Conservation (phyloP, 30 jellyfish, hydroid and myxozoan species). For the Catostylus mosaicus region DNA sequence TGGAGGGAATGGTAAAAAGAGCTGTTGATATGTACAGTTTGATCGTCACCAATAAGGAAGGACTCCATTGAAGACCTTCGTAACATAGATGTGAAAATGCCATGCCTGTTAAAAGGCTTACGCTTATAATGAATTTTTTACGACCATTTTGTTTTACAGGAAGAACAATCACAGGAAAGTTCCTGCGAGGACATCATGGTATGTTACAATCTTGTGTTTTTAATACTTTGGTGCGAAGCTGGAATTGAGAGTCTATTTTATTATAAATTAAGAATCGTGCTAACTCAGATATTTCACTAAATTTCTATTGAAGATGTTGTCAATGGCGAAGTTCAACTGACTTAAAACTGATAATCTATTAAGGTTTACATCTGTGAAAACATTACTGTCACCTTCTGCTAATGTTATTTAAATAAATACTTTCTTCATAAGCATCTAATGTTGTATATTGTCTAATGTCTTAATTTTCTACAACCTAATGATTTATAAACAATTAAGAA, state of each 20-base stretch:
- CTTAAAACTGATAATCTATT: too few relatives aligned
- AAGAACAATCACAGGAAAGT: constrained; percentile 71
- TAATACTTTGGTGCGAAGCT: background rate
- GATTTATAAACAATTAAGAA: too few relatives aligned
- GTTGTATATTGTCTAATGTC: background rate
- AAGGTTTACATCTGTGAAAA: background rate
- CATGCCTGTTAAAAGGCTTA: background rate
- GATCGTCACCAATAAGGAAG: background rate
- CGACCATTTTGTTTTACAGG: constrained; percentile 36
- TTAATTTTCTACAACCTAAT: too few relatives aligned
- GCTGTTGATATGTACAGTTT: background rate
- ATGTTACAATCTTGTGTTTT: background rate
- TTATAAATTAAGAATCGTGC: background rate
- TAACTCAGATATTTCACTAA: background rate
- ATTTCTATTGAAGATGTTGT: background rate
- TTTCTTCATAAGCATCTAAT: background rate
- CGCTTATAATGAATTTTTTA: background rate
- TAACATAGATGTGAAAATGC: background rate
- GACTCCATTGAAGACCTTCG: background rate
- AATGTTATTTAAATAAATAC: background rate
- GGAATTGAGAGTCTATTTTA: background rate
- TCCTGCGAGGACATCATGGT: constrained; percentile 65
- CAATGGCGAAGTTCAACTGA: too few relatives aligned
- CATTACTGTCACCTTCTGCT: background rate
- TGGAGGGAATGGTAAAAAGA: background rate